phyloP scores from a whole-genome alignment of 2,797 vertebrate genomes.

The Enteromius trimaculatus region DNA sequence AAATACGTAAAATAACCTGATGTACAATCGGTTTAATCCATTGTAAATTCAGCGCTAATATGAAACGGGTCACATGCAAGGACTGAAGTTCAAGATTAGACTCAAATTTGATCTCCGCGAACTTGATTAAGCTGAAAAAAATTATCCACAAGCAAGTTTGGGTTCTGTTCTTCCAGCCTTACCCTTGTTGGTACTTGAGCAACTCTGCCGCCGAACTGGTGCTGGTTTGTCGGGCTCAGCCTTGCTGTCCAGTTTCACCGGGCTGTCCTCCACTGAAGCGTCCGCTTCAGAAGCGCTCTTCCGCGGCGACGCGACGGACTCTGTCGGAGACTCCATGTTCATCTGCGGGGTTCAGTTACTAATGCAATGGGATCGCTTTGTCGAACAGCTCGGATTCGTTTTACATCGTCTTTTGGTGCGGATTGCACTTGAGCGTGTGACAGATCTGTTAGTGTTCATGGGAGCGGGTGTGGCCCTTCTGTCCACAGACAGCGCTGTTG shows the following conservation, averaged over 20 bases:
- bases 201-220: constrained; percentile 76
- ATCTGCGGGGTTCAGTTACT: constrained; percentile 9
- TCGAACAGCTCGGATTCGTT: constrained; percentile 25
- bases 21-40: not conserved
- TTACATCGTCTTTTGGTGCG: constrained; percentile 42
- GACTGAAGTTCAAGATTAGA: constrained; percentile 18
- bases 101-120: not conserved
- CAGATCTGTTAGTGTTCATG: constrained; percentile 63
- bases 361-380: constrained; percentile 2
- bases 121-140: not conserved
- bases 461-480: constrained; percentile 64
- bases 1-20: constrained; percentile 4
- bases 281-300: constrained; percentile 79
- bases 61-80: not conserved
- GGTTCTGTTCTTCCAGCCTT: constrained; percentile 49
- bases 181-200: constrained; percentile 79
- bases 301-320: constrained; percentile 78
- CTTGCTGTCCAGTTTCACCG: constrained; percentile 75
- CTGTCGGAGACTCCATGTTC: constrained; percentile 83
- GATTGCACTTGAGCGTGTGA: constrained; percentile 62
- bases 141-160: not conserved
- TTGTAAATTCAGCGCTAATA: not conserved
- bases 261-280: constrained; percentile 74
- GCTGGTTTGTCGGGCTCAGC: constrained; percentile 71
- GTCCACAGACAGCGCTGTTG: constrained; percentile 83